A percentile compares a stretch with the other conserved stretches of the same genome.
Evolutionary conservation across 1,140 invertebrate species (phyloP).

Genomic region (Drosophila melanica): DNA sequence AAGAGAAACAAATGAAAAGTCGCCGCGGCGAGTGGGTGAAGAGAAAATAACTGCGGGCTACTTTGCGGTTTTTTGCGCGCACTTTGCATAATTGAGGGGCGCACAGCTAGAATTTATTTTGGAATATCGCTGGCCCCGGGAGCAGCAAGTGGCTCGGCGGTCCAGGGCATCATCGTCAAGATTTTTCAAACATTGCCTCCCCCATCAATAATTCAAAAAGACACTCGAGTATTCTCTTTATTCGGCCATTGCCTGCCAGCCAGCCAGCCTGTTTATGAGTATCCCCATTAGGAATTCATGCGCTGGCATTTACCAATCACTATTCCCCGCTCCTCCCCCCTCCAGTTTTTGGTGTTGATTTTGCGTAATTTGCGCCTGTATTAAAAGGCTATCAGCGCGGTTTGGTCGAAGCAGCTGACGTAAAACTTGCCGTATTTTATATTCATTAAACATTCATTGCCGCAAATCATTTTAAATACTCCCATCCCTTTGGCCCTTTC

Average conservation of each 20-base stretch:
- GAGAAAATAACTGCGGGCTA: conserved; percentile 37
- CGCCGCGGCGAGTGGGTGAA: not conserved
- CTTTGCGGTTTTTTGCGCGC: conserved; percentile 80
- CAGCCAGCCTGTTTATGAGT: conserved; percentile 35
- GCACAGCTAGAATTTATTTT: conserved; percentile 67
- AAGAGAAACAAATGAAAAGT: not conserved
- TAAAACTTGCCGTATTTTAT: conserved; percentile 67
- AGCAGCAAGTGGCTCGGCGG: too few species aligned
- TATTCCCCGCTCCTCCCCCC: conserved; percentile 18
- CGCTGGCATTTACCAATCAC: conserved; percentile 67
- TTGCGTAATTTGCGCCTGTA: conserved; percentile 76
- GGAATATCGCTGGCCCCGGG: conserved; percentile 32
- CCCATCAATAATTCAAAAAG: conserved; percentile 76
- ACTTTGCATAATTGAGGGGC: conserved; percentile 78
- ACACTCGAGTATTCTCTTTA: conserved; percentile 74
- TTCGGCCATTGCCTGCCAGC: conserved; percentile 5
- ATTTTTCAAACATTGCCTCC: conserved; percentile 34
- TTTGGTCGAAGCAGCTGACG: conserved; percentile 28
- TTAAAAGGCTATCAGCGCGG: conserved; percentile 73
- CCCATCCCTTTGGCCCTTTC: not conserved
- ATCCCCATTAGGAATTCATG: conserved; percentile 71
- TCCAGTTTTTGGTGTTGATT: conserved; percentile 62
- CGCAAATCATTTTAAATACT: conserved; percentile 63
- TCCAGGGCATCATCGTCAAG: conserved; percentile 45
- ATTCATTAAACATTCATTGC: conserved; percentile 73